Conservation (phyloP, 1,140 invertebrate species). For the Meloidogyne exigua region DNA sequence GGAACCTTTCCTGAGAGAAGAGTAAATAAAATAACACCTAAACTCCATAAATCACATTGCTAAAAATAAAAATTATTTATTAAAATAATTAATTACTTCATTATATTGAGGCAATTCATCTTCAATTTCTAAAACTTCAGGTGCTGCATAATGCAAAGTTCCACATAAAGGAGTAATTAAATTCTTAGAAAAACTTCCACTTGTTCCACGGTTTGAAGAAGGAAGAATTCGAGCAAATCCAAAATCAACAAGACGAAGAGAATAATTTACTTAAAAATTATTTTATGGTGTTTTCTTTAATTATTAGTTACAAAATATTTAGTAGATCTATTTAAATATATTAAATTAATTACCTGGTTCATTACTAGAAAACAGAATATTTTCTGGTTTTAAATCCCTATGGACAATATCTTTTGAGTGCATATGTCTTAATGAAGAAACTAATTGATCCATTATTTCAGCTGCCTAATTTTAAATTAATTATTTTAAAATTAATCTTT, state of each 20-base stretch:
- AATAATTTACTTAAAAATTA: background rate
- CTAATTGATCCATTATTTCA: slow-evolving; percentile 75
- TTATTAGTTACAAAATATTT: background rate
- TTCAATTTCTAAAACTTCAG: slow-evolving; percentile 74
- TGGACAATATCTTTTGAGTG: slow-evolving; percentile 79
- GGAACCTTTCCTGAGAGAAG: slow-evolving; percentile 82
- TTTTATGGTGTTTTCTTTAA: too few relatives aligned
- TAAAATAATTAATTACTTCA: slow-evolving; percentile 65
- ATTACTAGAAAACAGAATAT: slow-evolving; percentile 74
- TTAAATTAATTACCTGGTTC: slow-evolving; percentile 26
- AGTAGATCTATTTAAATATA: background rate
- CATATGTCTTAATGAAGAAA: slow-evolving; percentile 79
- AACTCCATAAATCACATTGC: slow-evolving; percentile 81
- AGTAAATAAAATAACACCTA: slow-evolving; percentile 70
- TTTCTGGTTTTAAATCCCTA: slow-evolving; percentile 86
- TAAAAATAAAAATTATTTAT: slow-evolving; percentile 14
- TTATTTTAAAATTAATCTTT: background rate
- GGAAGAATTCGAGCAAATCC: slow-evolving; percentile 77
- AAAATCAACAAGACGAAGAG: slow-evolving; percentile 82
- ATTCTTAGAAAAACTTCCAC: slow-evolving; percentile 68
- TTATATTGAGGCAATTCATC: slow-evolving; percentile 71
- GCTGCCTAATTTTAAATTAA: slow-evolving; percentile 66
- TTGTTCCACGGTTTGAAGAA: slow-evolving; percentile 66
- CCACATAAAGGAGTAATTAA: slow-evolving; percentile 69
- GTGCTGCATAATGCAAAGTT: slow-evolving; percentile 84